Conservation (phyloP, 2,113 vertebrate genomes). For the Perca schrenkii region DNA sequence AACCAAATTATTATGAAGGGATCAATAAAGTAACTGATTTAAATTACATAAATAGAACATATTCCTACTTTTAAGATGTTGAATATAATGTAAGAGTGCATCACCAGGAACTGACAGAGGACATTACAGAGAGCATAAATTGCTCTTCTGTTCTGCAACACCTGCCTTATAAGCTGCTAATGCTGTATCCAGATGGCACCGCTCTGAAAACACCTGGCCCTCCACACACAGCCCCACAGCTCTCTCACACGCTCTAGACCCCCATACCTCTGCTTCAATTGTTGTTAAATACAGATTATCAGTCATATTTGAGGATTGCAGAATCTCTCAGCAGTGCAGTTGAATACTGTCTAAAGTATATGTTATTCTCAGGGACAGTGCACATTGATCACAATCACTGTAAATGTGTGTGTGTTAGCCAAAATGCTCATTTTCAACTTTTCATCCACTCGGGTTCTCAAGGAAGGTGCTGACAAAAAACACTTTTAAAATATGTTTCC, state of each 20-base stretch:
- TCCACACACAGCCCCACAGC: slow-evolving; percentile 24
- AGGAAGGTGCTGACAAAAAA: neutral
- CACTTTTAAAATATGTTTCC: neutral
- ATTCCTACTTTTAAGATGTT: slow-evolving; percentile 11
- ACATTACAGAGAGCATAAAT: slow-evolving; percentile 61
- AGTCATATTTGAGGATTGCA: slow-evolving; percentile 10
- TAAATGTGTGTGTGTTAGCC: neutral
- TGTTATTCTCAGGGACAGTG: neutral
- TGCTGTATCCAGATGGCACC: slow-evolving; percentile 79
- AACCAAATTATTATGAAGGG: neutral
- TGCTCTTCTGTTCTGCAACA: slow-evolving; percentile 71
- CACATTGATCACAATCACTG: neutral
- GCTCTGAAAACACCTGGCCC: slow-evolving; percentile 81
- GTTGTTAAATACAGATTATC: slow-evolving; percentile 13
- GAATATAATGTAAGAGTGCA: slow-evolving; percentile 41
- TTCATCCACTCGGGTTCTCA: neutral
- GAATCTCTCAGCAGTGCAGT: neutral
- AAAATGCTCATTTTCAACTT: neutral
- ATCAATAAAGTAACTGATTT: slow-evolving; percentile 31
- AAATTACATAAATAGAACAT: slow-evolving; percentile 1
- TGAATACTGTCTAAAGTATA: neutral
- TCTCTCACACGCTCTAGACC: neutral
- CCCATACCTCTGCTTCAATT: neutral
- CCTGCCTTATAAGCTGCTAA: slow-evolving; percentile 79
- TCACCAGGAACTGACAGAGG: slow-evolving; percentile 48